These are phyloP conservation scores for Spilosoma lubricipeda DNA, from an alignment of 2,888 invertebrate genomes.

Conservation along the genomic window DNA sequence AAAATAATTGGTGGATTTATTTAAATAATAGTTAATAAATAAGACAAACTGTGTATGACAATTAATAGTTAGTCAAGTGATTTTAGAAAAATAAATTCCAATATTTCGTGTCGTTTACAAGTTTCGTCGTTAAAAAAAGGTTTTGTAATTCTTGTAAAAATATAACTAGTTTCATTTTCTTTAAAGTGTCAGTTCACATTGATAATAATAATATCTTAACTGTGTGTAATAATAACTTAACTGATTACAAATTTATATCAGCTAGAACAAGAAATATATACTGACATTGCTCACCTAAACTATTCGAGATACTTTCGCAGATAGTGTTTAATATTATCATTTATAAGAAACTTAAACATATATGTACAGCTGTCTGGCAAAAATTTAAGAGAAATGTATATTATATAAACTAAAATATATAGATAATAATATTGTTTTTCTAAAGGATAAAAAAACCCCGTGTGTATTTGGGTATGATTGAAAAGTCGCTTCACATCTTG, in stretches of 20 bases:
- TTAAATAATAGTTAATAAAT: not conserved
- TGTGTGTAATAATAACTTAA: too few relatives aligned
- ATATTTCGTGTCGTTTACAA: not conserved
- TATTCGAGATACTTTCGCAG: too few relatives aligned
- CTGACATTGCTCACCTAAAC: too few relatives aligned
- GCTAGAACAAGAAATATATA: too few relatives aligned
- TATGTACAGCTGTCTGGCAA: too few relatives aligned
- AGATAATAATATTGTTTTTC: not conserved
- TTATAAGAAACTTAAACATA: not conserved
- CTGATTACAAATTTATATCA: too few relatives aligned
- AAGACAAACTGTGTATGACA: not conserved
- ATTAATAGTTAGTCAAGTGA: not conserved
- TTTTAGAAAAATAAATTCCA: not conserved
- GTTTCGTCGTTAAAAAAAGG: not conserved
- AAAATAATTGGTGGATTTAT: not conserved
- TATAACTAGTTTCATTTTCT: not conserved
- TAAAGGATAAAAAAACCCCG: not conserved
- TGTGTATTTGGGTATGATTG: too few relatives aligned
- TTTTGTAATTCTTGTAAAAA: not conserved
- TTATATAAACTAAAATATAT: too few relatives aligned
- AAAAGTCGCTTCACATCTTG: too few relatives aligned
- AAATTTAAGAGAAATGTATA: too few relatives aligned
- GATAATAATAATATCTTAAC: too few relatives aligned
- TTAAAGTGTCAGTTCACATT: not conserved
- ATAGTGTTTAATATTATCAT: not conserved